phyloP scores from a whole-genome alignment of 2,113 vertebrate species.

The Osmerus mordax region DNA sequence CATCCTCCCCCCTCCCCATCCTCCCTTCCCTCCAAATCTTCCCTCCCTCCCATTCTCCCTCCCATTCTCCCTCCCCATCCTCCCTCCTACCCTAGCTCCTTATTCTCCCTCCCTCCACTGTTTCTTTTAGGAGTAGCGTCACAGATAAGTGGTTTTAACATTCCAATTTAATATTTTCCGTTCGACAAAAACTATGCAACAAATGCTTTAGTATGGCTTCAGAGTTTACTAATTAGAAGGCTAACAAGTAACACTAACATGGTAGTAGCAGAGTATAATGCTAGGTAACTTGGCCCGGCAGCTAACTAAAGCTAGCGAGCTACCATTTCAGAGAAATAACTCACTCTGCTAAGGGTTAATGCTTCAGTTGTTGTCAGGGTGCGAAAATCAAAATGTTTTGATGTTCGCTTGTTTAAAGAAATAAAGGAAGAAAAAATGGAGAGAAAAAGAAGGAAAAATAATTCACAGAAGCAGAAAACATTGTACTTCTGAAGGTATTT shows the following conservation, averaged over 20 bases:
- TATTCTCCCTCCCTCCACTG: conserved; percentile 20
- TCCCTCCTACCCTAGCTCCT: not conserved
- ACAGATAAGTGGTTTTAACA: not conserved
- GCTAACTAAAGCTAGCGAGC: no score
- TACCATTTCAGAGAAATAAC: no score
- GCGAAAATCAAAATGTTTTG: no score
- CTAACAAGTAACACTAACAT: no score
- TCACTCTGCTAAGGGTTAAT: conserved; percentile 26
- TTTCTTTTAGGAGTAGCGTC: not conserved
- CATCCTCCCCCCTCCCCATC: conserved; percentile 28
- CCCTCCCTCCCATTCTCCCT: not conserved
- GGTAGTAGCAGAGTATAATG: no score
- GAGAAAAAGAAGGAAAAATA: conserved; percentile 35
- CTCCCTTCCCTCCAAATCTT: no score
- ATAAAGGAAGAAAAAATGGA: conserved; percentile 41
- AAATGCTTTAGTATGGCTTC: not conserved
- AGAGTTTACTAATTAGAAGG: no score
- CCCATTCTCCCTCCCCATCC: conserved; percentile 18
- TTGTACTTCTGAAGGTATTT: no score
- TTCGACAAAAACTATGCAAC: not conserved
- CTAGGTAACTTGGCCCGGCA: no score
- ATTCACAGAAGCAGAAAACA: conserved; percentile 17
- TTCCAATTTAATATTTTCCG: not conserved
- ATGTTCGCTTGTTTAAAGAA: conserved; percentile 34
- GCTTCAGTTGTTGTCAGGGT: conserved; percentile 31